These are phyloP conservation scores for Theodoxus fluviatilis DNA, from an alignment of 2,888 invertebrate genomes.

Conservation along the genomic window DNA sequence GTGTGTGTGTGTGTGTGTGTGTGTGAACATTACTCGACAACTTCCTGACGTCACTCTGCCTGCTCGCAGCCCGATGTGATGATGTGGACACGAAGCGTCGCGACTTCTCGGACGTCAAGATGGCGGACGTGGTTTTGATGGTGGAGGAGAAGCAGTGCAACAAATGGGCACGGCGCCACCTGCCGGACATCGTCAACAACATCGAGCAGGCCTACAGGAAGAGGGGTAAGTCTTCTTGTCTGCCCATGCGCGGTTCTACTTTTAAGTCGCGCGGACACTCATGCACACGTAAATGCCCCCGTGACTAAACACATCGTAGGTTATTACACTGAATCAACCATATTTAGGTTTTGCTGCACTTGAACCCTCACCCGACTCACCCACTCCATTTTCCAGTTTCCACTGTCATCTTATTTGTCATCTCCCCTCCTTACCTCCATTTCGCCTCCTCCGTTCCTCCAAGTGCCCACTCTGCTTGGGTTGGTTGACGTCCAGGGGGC, in stretches of 20 bases:
- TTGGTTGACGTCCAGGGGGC: too few relatives aligned
- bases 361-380: not conserved
- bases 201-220: conserved; percentile 51
- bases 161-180: conserved; percentile 69
- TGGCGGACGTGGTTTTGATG: conserved; percentile 78
- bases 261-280: too few relatives aligned
- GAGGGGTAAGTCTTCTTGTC: conserved; percentile 37
- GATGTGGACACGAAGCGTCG: too few relatives aligned
- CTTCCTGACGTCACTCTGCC: too few relatives aligned
- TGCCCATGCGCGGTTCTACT: too few relatives aligned
- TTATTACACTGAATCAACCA: not conserved
- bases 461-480: too few relatives aligned
- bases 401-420: too few relatives aligned
- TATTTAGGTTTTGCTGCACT: not conserved
- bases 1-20: not conserved
- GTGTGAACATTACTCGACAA: not conserved
- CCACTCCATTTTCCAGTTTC: not conserved
- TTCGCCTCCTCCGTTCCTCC: not conserved
- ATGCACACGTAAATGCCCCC: not conserved
- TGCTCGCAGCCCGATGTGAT: too few relatives aligned
- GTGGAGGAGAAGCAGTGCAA: conserved; percentile 87
- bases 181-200: conserved; percentile 49
- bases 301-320: not conserved
- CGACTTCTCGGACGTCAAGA: not conserved
- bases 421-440: not conserved